Evolutionary conservation across 2,888 invertebrate species (phyloP), one percentile per base, ranked within the genome.

Genomic region (Sarcophaga caerulescens): DNA sequence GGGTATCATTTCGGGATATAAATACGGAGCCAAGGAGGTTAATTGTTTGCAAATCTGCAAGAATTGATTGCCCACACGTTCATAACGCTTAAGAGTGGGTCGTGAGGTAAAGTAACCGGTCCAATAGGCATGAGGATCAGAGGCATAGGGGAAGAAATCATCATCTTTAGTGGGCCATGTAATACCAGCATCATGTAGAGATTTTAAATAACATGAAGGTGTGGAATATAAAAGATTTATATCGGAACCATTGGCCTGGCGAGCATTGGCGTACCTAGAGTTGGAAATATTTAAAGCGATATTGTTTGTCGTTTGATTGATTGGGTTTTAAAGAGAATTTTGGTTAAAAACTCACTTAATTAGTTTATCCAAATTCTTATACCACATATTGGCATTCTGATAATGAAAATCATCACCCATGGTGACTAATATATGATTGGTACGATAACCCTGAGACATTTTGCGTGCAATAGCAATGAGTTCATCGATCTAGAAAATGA

Each of bases 341-440:
- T 65, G 75, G 62, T 10, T 68, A 57, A 59, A 10, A 23, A 78
- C 89, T 94, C 95, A 97, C 95, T 95, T 94, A 88, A 99, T 98
- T n/a, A 99, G 94, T 91, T 96, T 97, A 92, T 99, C 98, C 93
- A 98, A 93, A 92, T 98, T 98, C 89, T 94, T 95, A 93, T 95
- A 98, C 96, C 97, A 97, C 92, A 95, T 94, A 60, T 94, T 93
- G 0, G 96, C 96, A 84, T 95, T 94, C 92, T 97, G 96, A 91
- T 97, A 98, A 88, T 96, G 95, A 92, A 98, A 98, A 93, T 98
- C 98, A 87, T 97, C 96, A 0, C 98, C 98, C 98, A 98, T 98
- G 0, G 98, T 97, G 82, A 98, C 94, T 89, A 98, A 95, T n/a
- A 98, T 94, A 91, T 98, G 96, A 88, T 95, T 95, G 0, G 97